Evolutionary conservation across 1,140 invertebrate species (phyloP).

Genomic region (Drosophila insularis): DNA sequence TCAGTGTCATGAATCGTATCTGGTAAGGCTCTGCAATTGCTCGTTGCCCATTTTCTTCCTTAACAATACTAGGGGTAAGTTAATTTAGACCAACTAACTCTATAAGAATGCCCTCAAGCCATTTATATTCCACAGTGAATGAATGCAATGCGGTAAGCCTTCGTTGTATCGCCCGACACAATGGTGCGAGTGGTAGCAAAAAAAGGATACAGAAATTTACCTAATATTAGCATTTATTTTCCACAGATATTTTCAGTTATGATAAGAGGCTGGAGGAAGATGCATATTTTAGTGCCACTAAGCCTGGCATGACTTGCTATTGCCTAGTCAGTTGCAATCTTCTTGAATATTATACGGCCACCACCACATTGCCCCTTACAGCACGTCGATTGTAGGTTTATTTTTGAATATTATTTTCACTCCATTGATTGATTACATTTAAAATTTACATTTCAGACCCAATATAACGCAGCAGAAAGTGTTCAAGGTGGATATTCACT

Average conservation of each 20-base stretch:
- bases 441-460: conserved; percentile 7
- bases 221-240: neutral
- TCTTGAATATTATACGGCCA: conserved; percentile 63
- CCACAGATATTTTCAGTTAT: conserved; percentile 71
- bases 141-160: conserved; percentile 55
- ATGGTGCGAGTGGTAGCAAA: conserved; percentile 44
- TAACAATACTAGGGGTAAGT: conserved; percentile 44
- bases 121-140: conserved; percentile 28
- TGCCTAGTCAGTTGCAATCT: conserved; percentile 69
- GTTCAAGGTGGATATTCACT: conserved; percentile 72
- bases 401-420: neutral
- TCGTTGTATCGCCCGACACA: conserved; percentile 63
- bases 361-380: conserved; percentile 63
- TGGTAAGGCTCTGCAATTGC: conserved; percentile 68
- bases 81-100: too few species aligned
- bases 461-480: conserved; percentile 31
- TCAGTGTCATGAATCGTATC: conserved; percentile 67
- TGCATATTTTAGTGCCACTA: conserved; percentile 62
- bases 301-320: conserved; percentile 72
- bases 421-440: neutral
- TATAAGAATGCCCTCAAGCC: too few species aligned
- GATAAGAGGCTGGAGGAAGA: conserved; percentile 71
- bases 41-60: conserved; percentile 67
- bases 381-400: conserved; percentile 20
- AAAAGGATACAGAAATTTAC: neutral